Evolutionary conservation across 2,797 vertebrate genomes (phyloP).

Genomic region (Nyctibius grandis): DNA sequence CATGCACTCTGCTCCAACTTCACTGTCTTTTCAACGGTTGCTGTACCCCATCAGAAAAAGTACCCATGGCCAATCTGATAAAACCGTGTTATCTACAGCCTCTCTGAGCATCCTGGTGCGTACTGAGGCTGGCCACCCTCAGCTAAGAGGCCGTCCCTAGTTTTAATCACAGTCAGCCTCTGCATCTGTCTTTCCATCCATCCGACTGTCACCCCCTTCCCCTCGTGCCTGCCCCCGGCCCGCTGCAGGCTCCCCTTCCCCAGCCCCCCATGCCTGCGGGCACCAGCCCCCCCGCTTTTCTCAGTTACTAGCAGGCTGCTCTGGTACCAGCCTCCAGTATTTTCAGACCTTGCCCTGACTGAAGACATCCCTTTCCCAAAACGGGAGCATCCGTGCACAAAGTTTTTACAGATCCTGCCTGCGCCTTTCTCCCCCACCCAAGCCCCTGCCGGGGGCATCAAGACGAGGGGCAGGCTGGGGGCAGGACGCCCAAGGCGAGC

Average conservation of each 20-base stretch:
- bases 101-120: not conserved
- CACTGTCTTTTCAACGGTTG: not conserved
- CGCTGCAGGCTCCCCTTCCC: not conserved
- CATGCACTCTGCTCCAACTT: not conserved
- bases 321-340: fast-evolving
- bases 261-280: not conserved
- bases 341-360: not conserved
- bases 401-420: not conserved
- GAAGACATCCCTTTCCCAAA: not conserved
- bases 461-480: not conserved
- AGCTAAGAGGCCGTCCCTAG: too few species aligned
- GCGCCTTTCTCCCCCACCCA: not conserved
- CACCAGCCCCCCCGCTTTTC: not conserved
- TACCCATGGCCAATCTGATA: not conserved
- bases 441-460: not conserved
- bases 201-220: not conserved
- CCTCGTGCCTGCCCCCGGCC: not conserved
- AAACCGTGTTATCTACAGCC: fast-evolving
- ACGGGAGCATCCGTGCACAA: not conserved
- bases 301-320: not conserved
- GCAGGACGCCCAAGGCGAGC: not conserved
- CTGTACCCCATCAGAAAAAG: not conserved
- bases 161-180: not conserved
- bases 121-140: not conserved
- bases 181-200: not conserved